A percentile compares a stretch with the other conserved stretches of the same genome.
phyloP scores from a whole-genome alignment of 2,888 invertebrate species.

The Caenorhabditis sulstoni region DNA sequence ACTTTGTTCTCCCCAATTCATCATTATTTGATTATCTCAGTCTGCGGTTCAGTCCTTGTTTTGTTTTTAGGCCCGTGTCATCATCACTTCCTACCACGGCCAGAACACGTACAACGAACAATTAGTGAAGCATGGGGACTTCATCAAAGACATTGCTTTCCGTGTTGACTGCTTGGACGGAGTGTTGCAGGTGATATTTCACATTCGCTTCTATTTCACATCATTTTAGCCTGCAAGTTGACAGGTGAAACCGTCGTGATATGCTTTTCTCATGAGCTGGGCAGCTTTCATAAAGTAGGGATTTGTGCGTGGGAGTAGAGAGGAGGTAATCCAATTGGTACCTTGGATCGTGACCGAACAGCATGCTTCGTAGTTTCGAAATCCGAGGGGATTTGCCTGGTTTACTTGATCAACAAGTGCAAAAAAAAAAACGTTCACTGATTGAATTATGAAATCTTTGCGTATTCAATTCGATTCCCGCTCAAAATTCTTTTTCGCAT shows the following conservation, averaged over 20 bases:
- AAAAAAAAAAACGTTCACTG: slow-evolving; percentile 14
- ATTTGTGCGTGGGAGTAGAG: too few species aligned
- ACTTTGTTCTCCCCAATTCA: slow-evolving; percentile 3
- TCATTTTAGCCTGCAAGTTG: background rate
- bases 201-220: background rate
- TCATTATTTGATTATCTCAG: slow-evolving; percentile 27
- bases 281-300: too few species aligned
- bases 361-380: slow-evolving; percentile 4
- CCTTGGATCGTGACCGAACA: background rate
- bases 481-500: background rate
- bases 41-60: slow-evolving; percentile 18
- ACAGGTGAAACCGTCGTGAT: slow-evolving; percentile 9
- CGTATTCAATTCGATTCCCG: background rate
- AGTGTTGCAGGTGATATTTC: slow-evolving; percentile 85
- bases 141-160: slow-evolving; percentile 95
- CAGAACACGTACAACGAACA: slow-evolving; percentile 86
- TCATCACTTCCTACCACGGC: slow-evolving; percentile 91
- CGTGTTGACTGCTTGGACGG: slow-evolving; percentile 92
- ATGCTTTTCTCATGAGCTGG: too few species aligned
- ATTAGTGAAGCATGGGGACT: slow-evolving; percentile 92
- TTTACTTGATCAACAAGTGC: slow-evolving; percentile 1
- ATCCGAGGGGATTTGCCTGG: too few species aligned
- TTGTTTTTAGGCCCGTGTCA: slow-evolving; percentile 88
- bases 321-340: slow-evolving; percentile 3
- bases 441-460: slow-evolving; percentile 19